These are phyloP conservation scores for Dipus sagitta DNA, from an alignment of 2,797 vertebrate species.

Conservation along the genomic window DNA sequence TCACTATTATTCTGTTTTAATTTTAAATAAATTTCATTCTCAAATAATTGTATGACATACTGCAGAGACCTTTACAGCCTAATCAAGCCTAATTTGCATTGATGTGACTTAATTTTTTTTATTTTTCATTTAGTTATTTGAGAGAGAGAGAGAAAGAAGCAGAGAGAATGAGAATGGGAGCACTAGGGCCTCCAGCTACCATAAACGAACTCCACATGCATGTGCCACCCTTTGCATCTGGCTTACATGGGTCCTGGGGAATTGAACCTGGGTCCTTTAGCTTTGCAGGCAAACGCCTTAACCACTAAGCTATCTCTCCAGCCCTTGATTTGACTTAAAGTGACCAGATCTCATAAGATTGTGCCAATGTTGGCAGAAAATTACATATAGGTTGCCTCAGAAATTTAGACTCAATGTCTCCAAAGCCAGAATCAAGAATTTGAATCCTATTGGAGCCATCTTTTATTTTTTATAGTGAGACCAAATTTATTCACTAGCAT, in stretches of 20 bases:
- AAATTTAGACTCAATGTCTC: slow-evolving; percentile 31
- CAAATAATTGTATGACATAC: slow-evolving; percentile 28
- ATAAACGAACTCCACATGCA: too few relatives aligned
- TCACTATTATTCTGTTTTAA: background rate
- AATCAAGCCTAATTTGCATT: background rate
- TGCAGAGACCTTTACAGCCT: slow-evolving; percentile 2
- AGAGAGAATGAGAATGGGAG: too few relatives aligned
- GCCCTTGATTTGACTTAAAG: background rate
- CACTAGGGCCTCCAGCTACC: too few relatives aligned
- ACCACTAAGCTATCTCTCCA: too few relatives aligned
- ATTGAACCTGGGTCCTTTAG: too few relatives aligned
- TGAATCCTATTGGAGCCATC: background rate
- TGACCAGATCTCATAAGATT: slow-evolving; percentile 16
- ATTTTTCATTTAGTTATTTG: too few relatives aligned
- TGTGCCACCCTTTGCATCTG: too few relatives aligned
- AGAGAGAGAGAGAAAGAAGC: too few relatives aligned
- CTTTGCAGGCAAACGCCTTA: too few relatives aligned
- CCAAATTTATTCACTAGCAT: background rate
- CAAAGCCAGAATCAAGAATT: slow-evolving; percentile 24
- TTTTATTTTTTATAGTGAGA: background rate
- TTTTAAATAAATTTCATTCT: slow-evolving; percentile 60
- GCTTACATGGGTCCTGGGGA: too few relatives aligned
- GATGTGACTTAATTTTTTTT: background rate
- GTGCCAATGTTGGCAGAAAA: background rate
- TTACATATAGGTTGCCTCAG: background rate